Conservation (phyloP, 2,888 invertebrate species). For the Mythimna ferrago region DNA sequence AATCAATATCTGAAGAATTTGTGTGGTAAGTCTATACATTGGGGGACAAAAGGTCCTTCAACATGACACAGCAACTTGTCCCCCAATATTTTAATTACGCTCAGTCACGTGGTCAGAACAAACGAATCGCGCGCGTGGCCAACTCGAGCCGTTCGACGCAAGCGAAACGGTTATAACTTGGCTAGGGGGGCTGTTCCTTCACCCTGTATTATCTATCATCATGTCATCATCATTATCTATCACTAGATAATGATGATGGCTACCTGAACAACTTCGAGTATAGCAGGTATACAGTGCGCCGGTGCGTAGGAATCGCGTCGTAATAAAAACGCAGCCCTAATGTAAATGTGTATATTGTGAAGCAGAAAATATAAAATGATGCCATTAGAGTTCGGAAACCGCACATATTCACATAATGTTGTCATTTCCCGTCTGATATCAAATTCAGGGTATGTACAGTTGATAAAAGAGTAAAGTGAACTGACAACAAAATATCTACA, state of each 20-base stretch:
- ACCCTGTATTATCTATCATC: no score
- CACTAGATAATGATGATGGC: no score
- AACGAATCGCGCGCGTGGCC: no score
- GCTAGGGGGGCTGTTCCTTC: no score
- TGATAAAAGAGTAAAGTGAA: constrained; percentile 11
- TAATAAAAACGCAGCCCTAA: constrained; percentile 7
- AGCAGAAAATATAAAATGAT: constrained; percentile 32
- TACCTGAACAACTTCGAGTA: background rate
- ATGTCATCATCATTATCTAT: no score
- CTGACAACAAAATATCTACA: background rate
- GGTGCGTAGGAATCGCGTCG: background rate
- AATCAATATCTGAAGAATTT: background rate
- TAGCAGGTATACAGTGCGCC: background rate
- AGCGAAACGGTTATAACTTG: no score
- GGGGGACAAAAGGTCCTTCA: no score
- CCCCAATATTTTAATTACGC: no score
- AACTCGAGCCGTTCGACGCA: no score
- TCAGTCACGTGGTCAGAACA: no score
- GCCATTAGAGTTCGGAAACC: constrained; percentile 32
- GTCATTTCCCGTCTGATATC: constrained; percentile 38
- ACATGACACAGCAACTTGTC: no score
- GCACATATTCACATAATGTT: constrained; percentile 36
- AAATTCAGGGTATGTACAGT: constrained; percentile 15
- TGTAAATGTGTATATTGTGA: constrained; percentile 24
- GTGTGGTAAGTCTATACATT: no score